Evolutionary conservation across 2,797 vertebrate genomes (phyloP).

Genomic region (Kryptopterus vitreolus): DNA sequence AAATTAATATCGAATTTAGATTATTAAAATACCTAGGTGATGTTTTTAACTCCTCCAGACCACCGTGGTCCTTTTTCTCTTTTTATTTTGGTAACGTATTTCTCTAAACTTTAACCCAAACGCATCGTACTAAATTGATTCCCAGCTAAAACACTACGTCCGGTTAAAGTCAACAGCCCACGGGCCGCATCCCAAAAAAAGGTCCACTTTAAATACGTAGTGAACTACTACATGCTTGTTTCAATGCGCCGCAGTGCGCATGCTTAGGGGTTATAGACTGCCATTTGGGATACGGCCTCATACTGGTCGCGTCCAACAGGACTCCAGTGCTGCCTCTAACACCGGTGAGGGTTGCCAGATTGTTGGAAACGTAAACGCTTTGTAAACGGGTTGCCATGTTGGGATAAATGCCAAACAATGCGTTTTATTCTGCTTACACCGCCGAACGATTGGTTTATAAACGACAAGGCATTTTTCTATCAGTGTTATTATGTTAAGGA

Average conservation of each 20-base stretch:
- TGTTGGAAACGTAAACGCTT: not conserved
- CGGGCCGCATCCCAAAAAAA: not conserved
- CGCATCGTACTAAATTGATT: too few species aligned
- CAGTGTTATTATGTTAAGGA: too few species aligned
- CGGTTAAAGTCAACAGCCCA: not conserved
- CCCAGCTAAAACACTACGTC: not conserved
- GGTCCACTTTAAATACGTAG: not conserved
- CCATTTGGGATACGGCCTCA: not conserved
- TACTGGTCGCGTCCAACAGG: not conserved
- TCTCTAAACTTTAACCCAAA: not conserved
- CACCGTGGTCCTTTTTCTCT: too few species aligned
- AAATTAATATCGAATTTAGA: too few species aligned
- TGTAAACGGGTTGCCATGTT: not conserved
- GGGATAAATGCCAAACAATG: not conserved
- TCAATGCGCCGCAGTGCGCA: not conserved
- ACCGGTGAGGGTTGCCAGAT: constrained; percentile 1
- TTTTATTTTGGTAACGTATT: not conserved
- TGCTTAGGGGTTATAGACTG: not conserved
- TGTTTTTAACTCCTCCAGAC: not conserved
- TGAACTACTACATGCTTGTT: not conserved
- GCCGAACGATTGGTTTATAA: not conserved
- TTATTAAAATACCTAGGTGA: not conserved
- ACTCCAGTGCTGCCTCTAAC: not conserved
- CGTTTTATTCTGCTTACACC: not conserved
- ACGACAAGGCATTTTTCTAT: not conserved